Evolutionary conservation across 2,113 vertebrate genomes (phyloP), one percentile per base, ranked within the genome.

Genomic region (Lota lota): DNA sequence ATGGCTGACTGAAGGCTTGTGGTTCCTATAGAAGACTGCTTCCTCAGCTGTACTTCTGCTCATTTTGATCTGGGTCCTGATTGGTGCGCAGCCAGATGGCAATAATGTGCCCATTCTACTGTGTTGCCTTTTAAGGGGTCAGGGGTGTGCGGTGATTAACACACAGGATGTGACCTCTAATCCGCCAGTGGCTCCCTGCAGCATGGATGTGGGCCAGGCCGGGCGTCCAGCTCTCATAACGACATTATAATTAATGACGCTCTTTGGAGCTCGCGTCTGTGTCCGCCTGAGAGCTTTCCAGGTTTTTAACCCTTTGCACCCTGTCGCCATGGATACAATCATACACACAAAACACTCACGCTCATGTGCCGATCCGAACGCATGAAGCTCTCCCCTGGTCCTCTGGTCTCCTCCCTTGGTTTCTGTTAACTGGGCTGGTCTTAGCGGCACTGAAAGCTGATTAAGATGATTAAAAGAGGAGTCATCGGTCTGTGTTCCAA

Each of bases 91-190:
- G 78, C 84, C 87, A 85, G 77, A 86, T 89, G 88, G 85, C 80
- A 84, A 87, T 91, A 92, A 92, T 86, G 79, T 85, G 79, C 71
- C 88, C 84, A 88, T 90, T 93, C 87, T 87, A 77, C 75, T 77
- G 79, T 76, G 82, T 89, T 93, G 92, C 91, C 91, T 92, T 85
- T 77, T 65, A 47, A 80, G 72, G 72, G 88, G 85, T 89, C 85
- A 90, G 73, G 89, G 90, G 87, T 88, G 75, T 68, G 24, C 74
- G 61, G 87, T 88, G 89, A 92, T 91, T 89, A 92, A 91, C 90
- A 92, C 86, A 88, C 89, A 88, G 89, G 91, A 93, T 91, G 84
- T 89, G 89, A 93, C 91, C 90, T 90, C 89, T 91, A 79, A 80
- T 85, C 85, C 83, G 84, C 79, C 71, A 68, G 83, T 84, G 83